phyloP scores from a whole-genome alignment of 2,797 vertebrate species.

The Myotis pilosus region DNA sequence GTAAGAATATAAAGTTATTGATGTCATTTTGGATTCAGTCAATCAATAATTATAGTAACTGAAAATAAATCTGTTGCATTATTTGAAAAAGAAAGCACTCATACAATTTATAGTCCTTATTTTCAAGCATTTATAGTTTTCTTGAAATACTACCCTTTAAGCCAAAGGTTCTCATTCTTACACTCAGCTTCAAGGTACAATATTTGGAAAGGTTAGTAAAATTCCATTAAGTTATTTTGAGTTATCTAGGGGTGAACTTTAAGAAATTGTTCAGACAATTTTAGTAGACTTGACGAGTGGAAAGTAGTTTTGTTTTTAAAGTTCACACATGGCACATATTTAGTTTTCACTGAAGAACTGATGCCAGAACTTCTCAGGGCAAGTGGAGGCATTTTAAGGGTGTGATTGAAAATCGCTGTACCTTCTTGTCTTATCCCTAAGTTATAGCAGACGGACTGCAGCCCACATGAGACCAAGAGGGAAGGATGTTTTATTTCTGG shows the following conservation, averaged over 20 bases:
- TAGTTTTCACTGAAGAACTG: conserved; percentile 33
- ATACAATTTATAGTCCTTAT: background rate
- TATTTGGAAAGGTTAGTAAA: conserved; percentile 71
- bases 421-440: background rate
- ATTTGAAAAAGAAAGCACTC: background rate
- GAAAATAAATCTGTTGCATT: background rate
- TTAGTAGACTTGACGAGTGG: conserved; percentile 53
- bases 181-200: conserved; percentile 55
- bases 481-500: background rate
- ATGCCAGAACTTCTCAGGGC: background rate
- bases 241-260: conserved; percentile 56
- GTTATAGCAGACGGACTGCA: background rate
- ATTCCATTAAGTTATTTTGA: conserved; percentile 64
- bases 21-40: background rate
- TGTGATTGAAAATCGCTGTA: background rate
- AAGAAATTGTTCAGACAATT: conserved; percentile 44
- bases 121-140: conserved; percentile 9
- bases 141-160: conserved; percentile 61
- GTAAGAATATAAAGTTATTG: background rate
- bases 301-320: conserved; percentile 63
- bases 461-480: background rate
- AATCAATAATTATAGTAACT: background rate
- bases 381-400: background rate
- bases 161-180: conserved; percentile 42
- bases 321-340: conserved; percentile 9